Evolutionary conservation across 2,797 vertebrate genomes (phyloP), one percentile per base, ranked within the genome.

Genomic region (Hemibagrus guttatus): DNA sequence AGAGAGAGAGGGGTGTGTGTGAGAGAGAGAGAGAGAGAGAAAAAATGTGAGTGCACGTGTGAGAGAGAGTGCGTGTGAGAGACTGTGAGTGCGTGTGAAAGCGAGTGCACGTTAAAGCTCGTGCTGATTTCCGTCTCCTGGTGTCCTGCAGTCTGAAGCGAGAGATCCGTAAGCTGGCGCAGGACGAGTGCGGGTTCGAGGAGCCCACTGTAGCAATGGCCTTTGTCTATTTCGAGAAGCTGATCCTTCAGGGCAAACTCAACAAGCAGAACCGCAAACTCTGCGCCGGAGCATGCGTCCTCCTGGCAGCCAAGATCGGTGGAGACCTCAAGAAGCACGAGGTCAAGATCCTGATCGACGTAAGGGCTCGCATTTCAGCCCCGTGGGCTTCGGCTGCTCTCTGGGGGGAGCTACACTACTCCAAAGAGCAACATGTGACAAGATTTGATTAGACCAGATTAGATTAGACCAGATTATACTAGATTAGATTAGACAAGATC

Each of bases 171-270:
- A 99, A 99, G 92, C 94, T 99, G 74, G 97, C 97, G 7, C 97
- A 97, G 95, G 97, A 98, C 86, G 98, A 98, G 86, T 99, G 98
- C 82, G 95, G 97, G 79, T 97, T 98, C 4, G 98, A 99, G 94
- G 98, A 99, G 88, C 97, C 97, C 66, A 99, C 98, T 0, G 97
- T 99, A 88, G 98, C 98, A 91, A 98, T 98, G 98, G 97, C 98
- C 63, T 99, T 99, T n/a, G 98, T 99, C 94, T 99, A 99, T 96
- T 99, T 99, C 63, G 98, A 99, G 93, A 99, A 99, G 93, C 97
- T 99, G 0, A 97, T 98, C 88, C 97, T 99, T 90, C 98, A 97
- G 93, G 98, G 98, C 84, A 99, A 99, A 91, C 96, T 99, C 61
- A 96, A 99, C 96, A 99, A 99, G 91, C 98, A 99, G 94, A 99